These are phyloP conservation scores for Esox masquinongy DNA, from an alignment of 2,797 vertebrate species.

Conservation along the genomic window DNA sequence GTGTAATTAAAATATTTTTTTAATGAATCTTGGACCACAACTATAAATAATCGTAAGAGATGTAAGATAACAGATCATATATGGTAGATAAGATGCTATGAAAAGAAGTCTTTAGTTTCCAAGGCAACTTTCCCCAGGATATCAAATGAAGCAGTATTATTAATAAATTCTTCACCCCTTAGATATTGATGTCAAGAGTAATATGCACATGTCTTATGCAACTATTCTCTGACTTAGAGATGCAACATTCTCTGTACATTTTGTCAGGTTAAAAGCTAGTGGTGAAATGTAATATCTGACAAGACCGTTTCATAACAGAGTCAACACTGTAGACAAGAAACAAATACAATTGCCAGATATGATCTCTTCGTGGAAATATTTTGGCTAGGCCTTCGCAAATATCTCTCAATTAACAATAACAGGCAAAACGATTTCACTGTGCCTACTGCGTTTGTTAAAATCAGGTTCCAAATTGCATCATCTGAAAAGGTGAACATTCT, in stretches of 20 bases:
- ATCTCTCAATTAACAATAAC: background rate
- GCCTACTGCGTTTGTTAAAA: background rate
- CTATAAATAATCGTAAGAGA: background rate
- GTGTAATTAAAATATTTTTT: background rate
- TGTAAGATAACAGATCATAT: background rate
- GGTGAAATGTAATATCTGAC: background rate
- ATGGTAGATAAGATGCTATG: background rate
- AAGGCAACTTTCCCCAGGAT: constrained; percentile 6
- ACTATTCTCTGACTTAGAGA: background rate
- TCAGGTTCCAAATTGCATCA: background rate
- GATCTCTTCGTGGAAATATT: background rate
- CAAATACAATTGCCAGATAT: background rate
- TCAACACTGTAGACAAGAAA: background rate
- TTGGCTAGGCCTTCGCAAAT: background rate
- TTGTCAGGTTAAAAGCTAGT: background rate
- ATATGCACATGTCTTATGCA: background rate
- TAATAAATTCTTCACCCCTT: background rate
- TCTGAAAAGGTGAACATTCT: background rate
- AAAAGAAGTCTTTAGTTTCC: constrained; percentile 2
- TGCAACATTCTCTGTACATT: background rate
- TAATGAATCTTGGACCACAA: background rate
- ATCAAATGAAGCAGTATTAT: background rate
- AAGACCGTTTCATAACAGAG: background rate
- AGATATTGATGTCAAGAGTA: background rate
- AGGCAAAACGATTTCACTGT: background rate